Conservation (phyloP, 2,797 vertebrate species). For the Eutrigla gurnardus region DNA sequence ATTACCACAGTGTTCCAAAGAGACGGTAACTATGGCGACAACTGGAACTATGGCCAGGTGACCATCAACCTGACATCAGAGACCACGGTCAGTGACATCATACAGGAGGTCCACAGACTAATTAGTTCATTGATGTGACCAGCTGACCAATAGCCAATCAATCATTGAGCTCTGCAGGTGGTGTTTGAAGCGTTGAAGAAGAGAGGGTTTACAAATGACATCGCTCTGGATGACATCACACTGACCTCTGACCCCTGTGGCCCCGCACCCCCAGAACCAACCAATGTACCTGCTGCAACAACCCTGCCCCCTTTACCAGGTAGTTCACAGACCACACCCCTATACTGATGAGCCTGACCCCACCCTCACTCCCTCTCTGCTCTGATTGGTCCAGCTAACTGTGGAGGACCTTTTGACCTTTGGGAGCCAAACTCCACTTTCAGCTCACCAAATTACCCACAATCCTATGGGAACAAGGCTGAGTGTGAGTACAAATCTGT, state of each 20-base stretch:
- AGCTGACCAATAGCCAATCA: not conserved
- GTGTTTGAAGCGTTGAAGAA: slow-evolving; percentile 88
- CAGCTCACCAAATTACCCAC: slow-evolving; percentile 88
- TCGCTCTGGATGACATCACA: slow-evolving; percentile 92
- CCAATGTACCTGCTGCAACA: slow-evolving; percentile 79
- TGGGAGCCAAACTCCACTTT: slow-evolving; percentile 91
- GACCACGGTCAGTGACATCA: slow-evolving; percentile 81
- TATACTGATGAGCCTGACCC: not conserved
- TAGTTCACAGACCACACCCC: slow-evolving; percentile 66
- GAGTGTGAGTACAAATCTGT: slow-evolving; percentile 83
- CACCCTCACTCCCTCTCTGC: not conserved
- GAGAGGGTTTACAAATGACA: slow-evolving; percentile 75
- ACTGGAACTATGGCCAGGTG: slow-evolving; percentile 92
- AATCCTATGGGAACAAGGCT: slow-evolving; percentile 84
- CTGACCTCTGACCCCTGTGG: slow-evolving; percentile 85
- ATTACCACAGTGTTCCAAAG: slow-evolving; percentile 83
- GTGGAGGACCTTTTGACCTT: slow-evolving; percentile 89
- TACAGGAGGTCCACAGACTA: not conserved
- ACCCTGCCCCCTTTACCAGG: slow-evolving; percentile 81
- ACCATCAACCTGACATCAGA: slow-evolving; percentile 84
- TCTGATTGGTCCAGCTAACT: slow-evolving; percentile 85
- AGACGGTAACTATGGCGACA: slow-evolving; percentile 91
- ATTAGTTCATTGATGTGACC: not conserved
- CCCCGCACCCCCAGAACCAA: slow-evolving; percentile 85
- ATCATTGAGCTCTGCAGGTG: slow-evolving; percentile 78